These are phyloP conservation scores for Myrmophylax atrothorax DNA, from an alignment of 2,113 vertebrate genomes.

Conservation along the genomic window DNA sequence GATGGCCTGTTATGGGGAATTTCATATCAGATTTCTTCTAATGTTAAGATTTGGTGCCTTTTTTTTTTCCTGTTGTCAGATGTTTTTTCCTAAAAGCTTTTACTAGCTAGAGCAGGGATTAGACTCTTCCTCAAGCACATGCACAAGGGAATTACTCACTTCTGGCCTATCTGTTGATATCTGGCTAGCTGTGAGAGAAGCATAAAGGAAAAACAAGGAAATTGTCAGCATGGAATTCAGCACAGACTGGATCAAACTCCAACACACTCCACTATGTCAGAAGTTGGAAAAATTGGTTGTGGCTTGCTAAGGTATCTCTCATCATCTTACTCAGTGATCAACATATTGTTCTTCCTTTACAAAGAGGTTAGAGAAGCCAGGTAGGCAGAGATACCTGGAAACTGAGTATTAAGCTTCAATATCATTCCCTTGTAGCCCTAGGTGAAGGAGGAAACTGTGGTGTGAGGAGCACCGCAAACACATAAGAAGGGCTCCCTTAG, in stretches of 20 bases:
- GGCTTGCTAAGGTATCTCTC: background rate
- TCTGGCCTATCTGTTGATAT: background rate
- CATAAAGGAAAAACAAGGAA: slow-evolving; percentile 15
- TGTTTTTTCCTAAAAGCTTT: slow-evolving; percentile 42
- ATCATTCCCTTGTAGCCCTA: background rate
- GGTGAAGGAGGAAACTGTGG: background rate
- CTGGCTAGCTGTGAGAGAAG: slow-evolving; percentile 19
- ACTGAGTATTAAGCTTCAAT: background rate
- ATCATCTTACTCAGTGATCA: background rate
- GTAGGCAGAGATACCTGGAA: background rate
- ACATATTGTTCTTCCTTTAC: background rate
- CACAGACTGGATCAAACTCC: background rate
- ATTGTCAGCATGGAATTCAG: background rate
- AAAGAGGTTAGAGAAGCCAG: background rate
- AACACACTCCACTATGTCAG: background rate
- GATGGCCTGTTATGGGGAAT: background rate
- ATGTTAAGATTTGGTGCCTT: background rate
- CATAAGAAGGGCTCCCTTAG: background rate
- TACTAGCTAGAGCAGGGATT: background rate
- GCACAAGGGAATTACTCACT: background rate
- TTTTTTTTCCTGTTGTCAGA: background rate
- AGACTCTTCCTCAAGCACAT: background rate
- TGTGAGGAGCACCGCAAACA: background rate
- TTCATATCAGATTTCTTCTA: slow-evolving; percentile 50
- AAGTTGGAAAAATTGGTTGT: background rate